Base-by-base conservation (phyloP, 2,113 vertebrate species). In the Fukomys damarensis region DNA sequence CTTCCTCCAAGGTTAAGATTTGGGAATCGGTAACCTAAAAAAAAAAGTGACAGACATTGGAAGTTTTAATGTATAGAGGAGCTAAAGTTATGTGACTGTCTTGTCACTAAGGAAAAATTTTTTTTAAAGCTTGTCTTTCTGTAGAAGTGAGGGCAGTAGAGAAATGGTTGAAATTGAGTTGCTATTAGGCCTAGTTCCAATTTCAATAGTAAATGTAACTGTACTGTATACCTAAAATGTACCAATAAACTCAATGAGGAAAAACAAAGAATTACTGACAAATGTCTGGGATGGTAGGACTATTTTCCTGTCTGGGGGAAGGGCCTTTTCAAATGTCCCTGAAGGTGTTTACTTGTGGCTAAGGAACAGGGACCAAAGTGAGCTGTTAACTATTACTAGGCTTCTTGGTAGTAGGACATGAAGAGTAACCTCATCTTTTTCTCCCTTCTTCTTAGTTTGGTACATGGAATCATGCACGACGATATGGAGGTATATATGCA, bases 401-500 rank as follows among this genome's bases (percentile, higher is more conserved):
- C 58, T 82, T 49, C 14, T 77, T 61, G 46, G 54, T 88, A 83
- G 46, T 76, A 38, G 66, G 16, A 80, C 2, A 81, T 43, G 24
- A 76, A 58, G 28, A 96, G 49, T 97, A 95, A 98, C 66, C 35
- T 46, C 41, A n/a, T 88, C 32, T 72, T 88, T 80, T 54, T 35
- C 41, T 68, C 32, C 38, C 12, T 91, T 32, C 14, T 46, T 56
- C 41, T 93, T 97, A 99, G 99, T 99, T 99, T 30, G 99, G 99
- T 8, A 99, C 99, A 17, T 99, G 99, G 99, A 97, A 97, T 72
- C 98, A 98, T 79, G 99, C 99, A 52, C 98, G 96, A 93, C 98
- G 94, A 86, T 99, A 99, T 82, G 98, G 98, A 82, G 99, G 99
- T 54, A 99, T 99, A 98, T 99, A 99, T 77, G 99, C 99, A 83